Base-by-base conservation (phyloP, 2,888 invertebrate genomes). In the Lycophotia porphyrea region DNA sequence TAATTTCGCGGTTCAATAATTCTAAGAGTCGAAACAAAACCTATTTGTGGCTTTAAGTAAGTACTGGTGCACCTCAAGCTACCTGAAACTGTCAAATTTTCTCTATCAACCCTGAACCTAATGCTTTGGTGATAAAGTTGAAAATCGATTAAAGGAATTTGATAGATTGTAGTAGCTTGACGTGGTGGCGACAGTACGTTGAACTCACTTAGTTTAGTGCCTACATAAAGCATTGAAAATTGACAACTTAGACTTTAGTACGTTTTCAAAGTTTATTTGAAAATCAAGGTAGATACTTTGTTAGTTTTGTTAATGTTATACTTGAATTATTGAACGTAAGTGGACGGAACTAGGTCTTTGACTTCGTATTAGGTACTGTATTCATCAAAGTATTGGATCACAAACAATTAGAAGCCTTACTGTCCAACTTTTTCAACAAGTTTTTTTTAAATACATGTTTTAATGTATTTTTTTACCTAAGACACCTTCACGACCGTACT, bases 1-100 rank as follows among this genome's bases (percentile, higher is more conserved):
- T 85, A 73, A 84, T 85, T 84, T 82, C 74, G 79, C 79, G 86
- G 85, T 84, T 84, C 82, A 63, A 72, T 85, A 75, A 84, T 82
- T 74, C 81, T 55, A 67, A 71, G n/a, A 73, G 36, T 44, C 65
- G 71, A 75, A 83, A 78, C 70, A 61, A 72, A 42, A n/a, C 77
- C 81, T 77, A 68, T 76, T 81, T 73, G 21, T 5, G 47, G n/a
- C 18, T 31, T 47, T 15, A 39, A 36, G 7, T n/a, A n/a, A n/a
- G 63, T n/a, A n/a, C n/a, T n/a, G n/a, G n/a, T n/a, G n/a, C n/a
- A n/a, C n/a, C n/a, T n/a, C n/a, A n/a, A n/a, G n/a, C n/a, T n/a
- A n/a, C n/a, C n/a, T n/a, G n/a, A n/a, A n/a, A n/a, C n/a, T n/a
- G n/a, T n/a, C n/a, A n/a, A n/a, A n/a, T n/a, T n/a, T n/a, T n/a